These are phyloP conservation scores for Cinclus mexicanus DNA, from an alignment of 2,113 vertebrate species.

Conservation along the genomic window DNA sequence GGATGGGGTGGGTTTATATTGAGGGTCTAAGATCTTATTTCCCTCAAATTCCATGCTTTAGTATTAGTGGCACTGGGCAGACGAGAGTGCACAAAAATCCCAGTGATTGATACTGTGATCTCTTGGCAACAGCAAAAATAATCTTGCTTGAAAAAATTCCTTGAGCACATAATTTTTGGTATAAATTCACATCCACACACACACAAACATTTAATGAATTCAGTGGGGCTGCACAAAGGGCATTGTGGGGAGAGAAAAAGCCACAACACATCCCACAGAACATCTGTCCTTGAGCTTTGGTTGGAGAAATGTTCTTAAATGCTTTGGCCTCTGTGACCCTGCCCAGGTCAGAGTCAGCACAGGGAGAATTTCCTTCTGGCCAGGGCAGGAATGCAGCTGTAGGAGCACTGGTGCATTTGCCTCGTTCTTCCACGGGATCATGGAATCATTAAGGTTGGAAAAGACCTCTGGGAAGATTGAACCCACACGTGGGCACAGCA, in stretches of 20 bases:
- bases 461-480: background rate
- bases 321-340: background rate
- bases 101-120: background rate
- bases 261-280: background rate
- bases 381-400: background rate
- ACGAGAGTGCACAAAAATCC: background rate
- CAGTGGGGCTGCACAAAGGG: background rate
- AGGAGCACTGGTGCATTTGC: accelerated
- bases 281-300: background rate
- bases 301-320: background rate
- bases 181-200: background rate
- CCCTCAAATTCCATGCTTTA: background rate
- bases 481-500: background rate
- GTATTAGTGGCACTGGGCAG: background rate
- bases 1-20: background rate
- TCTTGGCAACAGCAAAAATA: background rate
- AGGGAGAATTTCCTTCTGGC: background rate
- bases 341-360: background rate
- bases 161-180: background rate
- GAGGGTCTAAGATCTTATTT: background rate
- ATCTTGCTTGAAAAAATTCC: background rate
- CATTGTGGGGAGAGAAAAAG: background rate
- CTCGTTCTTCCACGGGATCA: background rate
- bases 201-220: background rate
- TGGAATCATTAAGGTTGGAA: background rate